These are phyloP conservation scores for Neelides folsomi DNA, from an alignment of 2,888 invertebrate genomes.

Conservation along the genomic window DNA sequence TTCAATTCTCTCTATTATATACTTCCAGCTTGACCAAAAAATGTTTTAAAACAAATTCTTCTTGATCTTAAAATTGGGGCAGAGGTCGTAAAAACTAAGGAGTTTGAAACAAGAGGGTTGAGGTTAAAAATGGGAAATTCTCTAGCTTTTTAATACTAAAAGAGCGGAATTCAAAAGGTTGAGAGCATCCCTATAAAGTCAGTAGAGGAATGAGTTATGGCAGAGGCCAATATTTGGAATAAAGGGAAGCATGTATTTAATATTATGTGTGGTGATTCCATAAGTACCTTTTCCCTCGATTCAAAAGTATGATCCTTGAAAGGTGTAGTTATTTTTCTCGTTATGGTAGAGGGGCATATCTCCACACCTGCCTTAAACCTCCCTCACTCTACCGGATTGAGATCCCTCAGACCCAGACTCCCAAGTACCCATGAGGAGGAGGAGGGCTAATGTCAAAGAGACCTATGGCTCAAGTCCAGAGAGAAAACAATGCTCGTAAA, in stretches of 20 bases:
- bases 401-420: neutral
- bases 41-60: no score
- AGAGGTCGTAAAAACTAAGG: no score
- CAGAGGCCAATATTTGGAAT: slow-evolving; percentile 8
- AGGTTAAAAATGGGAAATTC: no score
- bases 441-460: neutral
- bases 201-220: slow-evolving; percentile 5
- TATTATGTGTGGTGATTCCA: slow-evolving; percentile 6
- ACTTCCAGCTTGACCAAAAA: no score
- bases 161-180: no score
- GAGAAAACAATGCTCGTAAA: slow-evolving; percentile 30
- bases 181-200: no score
- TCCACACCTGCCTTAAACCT: neutral
- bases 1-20: no score
- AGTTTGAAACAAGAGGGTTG: no score
- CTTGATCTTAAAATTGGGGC: no score
- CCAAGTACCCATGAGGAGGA: neutral
- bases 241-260: slow-evolving; percentile 2
- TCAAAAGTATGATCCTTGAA: neutral
- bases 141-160: no score
- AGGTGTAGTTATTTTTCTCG: neutral
- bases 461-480: neutral
- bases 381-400: neutral
- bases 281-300: slow-evolving; percentile 5
- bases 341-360: slow-evolving; percentile 2